Base-by-base conservation (phyloP, 1,140 invertebrate genomes). In the Drosophila melanica region DNA sequence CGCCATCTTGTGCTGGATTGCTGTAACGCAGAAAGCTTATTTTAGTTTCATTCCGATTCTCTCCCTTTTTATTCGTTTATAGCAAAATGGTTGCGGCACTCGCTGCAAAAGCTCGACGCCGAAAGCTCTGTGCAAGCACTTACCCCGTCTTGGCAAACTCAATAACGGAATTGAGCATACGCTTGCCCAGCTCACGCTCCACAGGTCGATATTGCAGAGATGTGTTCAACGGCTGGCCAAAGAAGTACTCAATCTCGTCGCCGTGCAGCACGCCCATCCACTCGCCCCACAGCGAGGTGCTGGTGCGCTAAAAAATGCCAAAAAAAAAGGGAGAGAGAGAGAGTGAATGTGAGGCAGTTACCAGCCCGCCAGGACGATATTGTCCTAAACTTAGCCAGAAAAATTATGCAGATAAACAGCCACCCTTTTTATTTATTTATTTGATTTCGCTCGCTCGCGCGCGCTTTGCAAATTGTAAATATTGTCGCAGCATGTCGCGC, bases 231-330 rank as follows among this genome's bases (percentile, higher is more conserved):
- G 97, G 97, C 92, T 97, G 96, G 14, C 98, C 98, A 87, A 99
- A 99, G 57, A 98, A 96, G 92, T 98, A 99, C 92, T 98, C 97
- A 80, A 99, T 97, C 92, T 99, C 98, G 90, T 99, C 98, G 3
- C 97, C 98, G 86, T 99, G 98, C 94, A 99, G 95, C 44, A 98
- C 97, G 0, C 98, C 98, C 97, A 99, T 98, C 98, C 98, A 99
- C 90, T 97, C 95, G 14, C 97, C 98, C 98, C 98, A 99, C 23
- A 97, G 93, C 87, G 96, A 97, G 10, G 95, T 96, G 84, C 96
- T 96, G 10, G 96, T 97, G 75, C 97, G 95, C 95, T 98, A 95
- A 8, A 96, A 39, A 16, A n/a, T 0, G 23, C 14, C 33, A 63
- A 10, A 77, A 37, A 51, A 37, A 27, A n/a, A 62, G 48, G 12